phyloP scores from a whole-genome alignment of 1,140 invertebrate species.

The Drosophila azteca region DNA sequence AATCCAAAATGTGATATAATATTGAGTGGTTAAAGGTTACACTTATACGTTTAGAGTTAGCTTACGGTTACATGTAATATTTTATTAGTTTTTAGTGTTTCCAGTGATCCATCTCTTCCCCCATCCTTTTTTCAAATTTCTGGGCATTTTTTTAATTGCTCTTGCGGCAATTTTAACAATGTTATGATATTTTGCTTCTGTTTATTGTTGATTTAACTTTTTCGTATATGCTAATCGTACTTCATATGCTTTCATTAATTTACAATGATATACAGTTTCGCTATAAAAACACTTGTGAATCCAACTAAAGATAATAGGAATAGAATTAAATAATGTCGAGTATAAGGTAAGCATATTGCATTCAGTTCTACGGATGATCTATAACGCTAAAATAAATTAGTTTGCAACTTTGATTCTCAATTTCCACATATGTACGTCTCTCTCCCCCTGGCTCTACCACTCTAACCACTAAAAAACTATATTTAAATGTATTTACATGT shows the following conservation, averaged over 20 bases:
- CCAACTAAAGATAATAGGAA: slow-evolving; percentile 76
- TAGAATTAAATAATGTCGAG: slow-evolving; percentile 71
- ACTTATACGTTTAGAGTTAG: slow-evolving; percentile 65
- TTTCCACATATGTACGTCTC: slow-evolving; percentile 26
- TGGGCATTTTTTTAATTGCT: slow-evolving; percentile 74
- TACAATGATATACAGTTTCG: slow-evolving; percentile 77
- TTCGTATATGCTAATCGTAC: slow-evolving; percentile 41
- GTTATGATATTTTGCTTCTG: slow-evolving; percentile 72
- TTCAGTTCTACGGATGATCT: slow-evolving; percentile 74
- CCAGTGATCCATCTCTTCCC: slow-evolving; percentile 33
- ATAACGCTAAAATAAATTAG: slow-evolving; percentile 77
- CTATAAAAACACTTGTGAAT: slow-evolving; percentile 39
- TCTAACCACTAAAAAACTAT: slow-evolving; percentile 37
- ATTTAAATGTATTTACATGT: slow-evolving; percentile 59
- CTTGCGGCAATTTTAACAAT: slow-evolving; percentile 79
- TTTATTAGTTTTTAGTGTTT: slow-evolving; percentile 37
- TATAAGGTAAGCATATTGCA: slow-evolving; percentile 81
- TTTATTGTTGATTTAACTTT: slow-evolving; percentile 49
- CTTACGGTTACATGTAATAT: slow-evolving; percentile 54
- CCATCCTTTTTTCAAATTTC: slow-evolving; percentile 29
- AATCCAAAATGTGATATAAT: slow-evolving; percentile 78
- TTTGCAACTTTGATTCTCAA: slow-evolving; percentile 65
- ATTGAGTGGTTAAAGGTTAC: slow-evolving; percentile 75
- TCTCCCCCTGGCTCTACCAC: slow-evolving; percentile 5
- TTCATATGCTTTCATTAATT: slow-evolving; percentile 67